Base-by-base conservation (phyloP, 1,140 invertebrate genomes). In the Chelonus insularis region DNA sequence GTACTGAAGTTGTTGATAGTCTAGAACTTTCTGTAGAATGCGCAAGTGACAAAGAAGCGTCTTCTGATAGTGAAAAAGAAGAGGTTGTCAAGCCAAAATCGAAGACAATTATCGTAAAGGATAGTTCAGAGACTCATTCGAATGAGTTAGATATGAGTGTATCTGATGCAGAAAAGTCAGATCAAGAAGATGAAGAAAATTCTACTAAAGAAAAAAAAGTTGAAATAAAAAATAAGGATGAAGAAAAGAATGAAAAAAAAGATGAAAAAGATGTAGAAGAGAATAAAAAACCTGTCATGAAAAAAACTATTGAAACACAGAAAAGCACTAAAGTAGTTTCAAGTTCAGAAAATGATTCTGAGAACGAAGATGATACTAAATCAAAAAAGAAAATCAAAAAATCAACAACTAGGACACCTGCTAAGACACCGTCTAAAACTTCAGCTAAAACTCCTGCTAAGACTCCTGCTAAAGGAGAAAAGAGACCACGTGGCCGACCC, bases 21-120 rank as follows among this genome's bases (percentile, higher is more conserved):
- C 58, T 81, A 9, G 78, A 81, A 48, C 70, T 81, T 57, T 72
- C 69, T 11, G 77, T 81, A 12, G 79, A 80, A 58, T 76, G 75
- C 63, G 79, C 77, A 0, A 81, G 79, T 62, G 79, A 81, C 16
- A 73, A 78, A 54, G 78, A 80, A 48, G 68, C 61, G 3, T 73
- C 75, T 66, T 71, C 70, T n/a, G 77, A 78, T 4, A 67, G 51
- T 16, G 75, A 77, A 25, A 63, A 71, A 14, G 55, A 66, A 0
- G 63, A 72, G 11, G 68, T 70, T 12, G 9, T n/a, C 4, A 72
- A 73, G 14, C 58, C 74, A 9, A 70, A 68, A 32, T 63, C 70
- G 6, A 81, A 79, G 57, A 81, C 79, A 4, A 60, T 71, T 39
- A 81, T 81, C 45, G 65, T 80, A 2, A 79, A 78, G 61, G 77